Conservation (phyloP, 2,888 invertebrate genomes). For the Agapostemon virescens region DNA sequence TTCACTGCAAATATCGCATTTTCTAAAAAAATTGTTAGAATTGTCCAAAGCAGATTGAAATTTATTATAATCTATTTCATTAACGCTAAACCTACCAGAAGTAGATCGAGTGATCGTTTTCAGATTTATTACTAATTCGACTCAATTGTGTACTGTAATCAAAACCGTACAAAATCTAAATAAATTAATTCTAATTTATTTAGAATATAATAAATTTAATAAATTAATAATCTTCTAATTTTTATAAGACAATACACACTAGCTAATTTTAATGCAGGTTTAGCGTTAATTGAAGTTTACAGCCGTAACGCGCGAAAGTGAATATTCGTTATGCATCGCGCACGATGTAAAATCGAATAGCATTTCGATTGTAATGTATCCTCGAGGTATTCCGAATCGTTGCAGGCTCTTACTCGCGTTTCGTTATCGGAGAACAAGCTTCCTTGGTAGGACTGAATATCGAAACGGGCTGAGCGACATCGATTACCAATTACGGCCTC, state of each 20-base stretch:
- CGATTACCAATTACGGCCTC: slow-evolving; percentile 62
- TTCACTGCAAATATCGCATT: background rate
- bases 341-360: background rate
- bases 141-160: too few relatives aligned
- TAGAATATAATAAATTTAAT: too few relatives aligned
- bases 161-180: too few relatives aligned
- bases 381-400: background rate
- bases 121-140: too few relatives aligned
- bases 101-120: too few relatives aligned
- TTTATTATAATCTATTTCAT: background rate
- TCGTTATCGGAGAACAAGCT: slow-evolving; percentile 43
- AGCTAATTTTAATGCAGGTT: too few relatives aligned
- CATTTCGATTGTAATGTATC: background rate
- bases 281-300: too few relatives aligned
- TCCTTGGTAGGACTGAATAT: slow-evolving; percentile 44
- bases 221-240: too few relatives aligned
- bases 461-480: slow-evolving; percentile 52
- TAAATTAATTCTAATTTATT: too few relatives aligned
- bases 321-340: background rate
- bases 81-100: too few relatives aligned
- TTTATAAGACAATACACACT: too few relatives aligned
- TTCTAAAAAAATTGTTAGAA: background rate
- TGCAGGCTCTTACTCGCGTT: slow-evolving; percentile 11
- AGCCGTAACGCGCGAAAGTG: background rate
- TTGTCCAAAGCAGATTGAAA: background rate